phyloP scores from a whole-genome alignment of 2,888 invertebrate species.

The Syrphus vitripennis region DNA sequence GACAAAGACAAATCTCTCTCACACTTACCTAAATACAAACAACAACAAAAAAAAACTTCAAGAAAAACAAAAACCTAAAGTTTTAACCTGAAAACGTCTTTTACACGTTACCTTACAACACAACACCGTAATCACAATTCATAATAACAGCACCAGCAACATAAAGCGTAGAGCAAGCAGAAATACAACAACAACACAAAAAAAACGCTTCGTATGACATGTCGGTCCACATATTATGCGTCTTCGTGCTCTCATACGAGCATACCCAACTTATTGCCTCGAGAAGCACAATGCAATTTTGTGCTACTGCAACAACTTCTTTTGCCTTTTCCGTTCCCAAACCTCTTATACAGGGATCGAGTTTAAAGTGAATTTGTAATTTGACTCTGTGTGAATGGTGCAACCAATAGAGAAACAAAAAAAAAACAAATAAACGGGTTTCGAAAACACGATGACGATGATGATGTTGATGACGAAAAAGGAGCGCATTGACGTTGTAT shows the following conservation, averaged over 20 bases:
- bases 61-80: background rate
- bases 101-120: background rate
- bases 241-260: background rate
- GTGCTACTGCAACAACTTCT: slow-evolving; percentile 21
- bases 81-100: background rate
- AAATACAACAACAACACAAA: too few relatives aligned
- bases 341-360: background rate
- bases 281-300: slow-evolving; percentile 63
- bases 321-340: slow-evolving; percentile 4
- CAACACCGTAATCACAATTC: background rate
- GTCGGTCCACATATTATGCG: too few relatives aligned
- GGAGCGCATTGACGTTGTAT: background rate
- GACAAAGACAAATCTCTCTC: background rate
- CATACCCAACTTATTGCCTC: slow-evolving; percentile 49
- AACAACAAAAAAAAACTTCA: background rate
- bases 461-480: background rate
- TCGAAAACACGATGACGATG: background rate
- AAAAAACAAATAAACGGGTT: background rate
- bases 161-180: background rate
- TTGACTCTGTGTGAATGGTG: background rate
- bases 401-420: background rate
- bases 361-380: slow-evolving; percentile 10
- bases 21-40: background rate
- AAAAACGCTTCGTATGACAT: background rate
- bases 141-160: background rate